Conservation (phyloP, 2,113 vertebrate species). For the Tinamus guttatus region DNA sequence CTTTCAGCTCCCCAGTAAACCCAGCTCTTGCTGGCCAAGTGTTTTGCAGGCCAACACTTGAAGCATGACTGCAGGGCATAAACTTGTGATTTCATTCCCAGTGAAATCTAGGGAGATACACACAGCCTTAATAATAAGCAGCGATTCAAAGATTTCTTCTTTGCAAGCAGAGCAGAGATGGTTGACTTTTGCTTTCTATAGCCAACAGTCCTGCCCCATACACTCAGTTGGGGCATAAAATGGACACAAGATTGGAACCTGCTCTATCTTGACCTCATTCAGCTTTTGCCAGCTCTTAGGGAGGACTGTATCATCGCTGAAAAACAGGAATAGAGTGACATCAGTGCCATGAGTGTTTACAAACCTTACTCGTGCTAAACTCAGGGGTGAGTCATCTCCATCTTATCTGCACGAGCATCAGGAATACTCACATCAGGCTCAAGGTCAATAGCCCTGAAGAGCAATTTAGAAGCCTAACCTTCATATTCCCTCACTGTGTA, state of each 20-base stretch:
- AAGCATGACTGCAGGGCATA: neutral
- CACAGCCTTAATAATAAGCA: neutral
- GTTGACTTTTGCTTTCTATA: neutral
- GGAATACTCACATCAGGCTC: neutral
- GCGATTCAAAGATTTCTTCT: neutral
- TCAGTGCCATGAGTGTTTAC: neutral
- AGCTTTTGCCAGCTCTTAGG: neutral
- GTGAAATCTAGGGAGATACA: neutral
- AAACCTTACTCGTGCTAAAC: neutral
- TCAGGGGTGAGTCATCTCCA: neutral
- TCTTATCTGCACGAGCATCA: neutral
- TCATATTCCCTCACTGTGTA: neutral
- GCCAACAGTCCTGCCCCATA: neutral
- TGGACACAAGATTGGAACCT: neutral
- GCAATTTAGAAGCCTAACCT: neutral
- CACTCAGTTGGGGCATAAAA: fast-evolving
- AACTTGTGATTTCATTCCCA: neutral
- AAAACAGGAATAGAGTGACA: neutral
- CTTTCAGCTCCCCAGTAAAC: too few relatives aligned
- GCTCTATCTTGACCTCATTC: neutral
- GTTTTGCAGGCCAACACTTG: too few relatives aligned
- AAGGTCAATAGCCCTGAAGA: neutral
- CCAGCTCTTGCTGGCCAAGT: neutral
- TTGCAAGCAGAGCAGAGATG: neutral
- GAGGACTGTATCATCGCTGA: neutral